Conservation (phyloP, 2,888 invertebrate species). For the Penaeus monodon region DNA sequence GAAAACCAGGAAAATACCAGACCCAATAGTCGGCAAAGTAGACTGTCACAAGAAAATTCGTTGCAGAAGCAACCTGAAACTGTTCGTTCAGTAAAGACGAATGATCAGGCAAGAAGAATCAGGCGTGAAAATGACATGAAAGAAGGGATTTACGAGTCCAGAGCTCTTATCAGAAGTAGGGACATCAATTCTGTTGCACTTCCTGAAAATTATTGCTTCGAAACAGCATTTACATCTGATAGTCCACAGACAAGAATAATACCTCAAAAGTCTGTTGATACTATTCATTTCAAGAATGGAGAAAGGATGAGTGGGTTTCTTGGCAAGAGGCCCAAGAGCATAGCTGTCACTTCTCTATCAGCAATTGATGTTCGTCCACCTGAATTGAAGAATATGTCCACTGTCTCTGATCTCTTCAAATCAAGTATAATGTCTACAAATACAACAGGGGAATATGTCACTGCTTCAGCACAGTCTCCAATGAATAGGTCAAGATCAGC, state of each 20-base stretch:
- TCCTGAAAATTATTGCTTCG: conserved; percentile 68
- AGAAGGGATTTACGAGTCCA: conserved; percentile 12
- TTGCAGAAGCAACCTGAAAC: conserved; percentile 40
- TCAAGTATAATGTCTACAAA: conserved; percentile 44
- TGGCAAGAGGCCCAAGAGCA: conserved; percentile 55
- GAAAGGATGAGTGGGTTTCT: neutral
- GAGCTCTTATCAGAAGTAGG: conserved; percentile 10
- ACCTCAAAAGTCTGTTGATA: conserved; percentile 67
- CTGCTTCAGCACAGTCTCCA: conserved; percentile 37
- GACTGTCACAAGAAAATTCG: neutral
- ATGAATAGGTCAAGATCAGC: conserved; percentile 52
- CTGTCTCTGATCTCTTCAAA: conserved; percentile 45
- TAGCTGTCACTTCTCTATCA: conserved; percentile 48
- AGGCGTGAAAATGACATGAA: conserved; percentile 31
- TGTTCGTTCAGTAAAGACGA: conserved; percentile 48
- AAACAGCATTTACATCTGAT: conserved; percentile 69
- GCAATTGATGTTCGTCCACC: conserved; percentile 4
- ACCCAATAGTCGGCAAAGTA: conserved; percentile 9
- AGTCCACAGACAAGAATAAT: conserved; percentile 69
- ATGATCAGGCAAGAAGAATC: conserved; percentile 46
- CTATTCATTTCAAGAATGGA: conserved; percentile 62
- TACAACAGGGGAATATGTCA: conserved; percentile 32
- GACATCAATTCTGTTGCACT: conserved; percentile 32
- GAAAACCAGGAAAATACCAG: conserved; percentile 20
- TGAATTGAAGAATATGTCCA: conserved; percentile 15